Conservation (phyloP, 2,888 invertebrate species). For the Troides helena region DNA sequence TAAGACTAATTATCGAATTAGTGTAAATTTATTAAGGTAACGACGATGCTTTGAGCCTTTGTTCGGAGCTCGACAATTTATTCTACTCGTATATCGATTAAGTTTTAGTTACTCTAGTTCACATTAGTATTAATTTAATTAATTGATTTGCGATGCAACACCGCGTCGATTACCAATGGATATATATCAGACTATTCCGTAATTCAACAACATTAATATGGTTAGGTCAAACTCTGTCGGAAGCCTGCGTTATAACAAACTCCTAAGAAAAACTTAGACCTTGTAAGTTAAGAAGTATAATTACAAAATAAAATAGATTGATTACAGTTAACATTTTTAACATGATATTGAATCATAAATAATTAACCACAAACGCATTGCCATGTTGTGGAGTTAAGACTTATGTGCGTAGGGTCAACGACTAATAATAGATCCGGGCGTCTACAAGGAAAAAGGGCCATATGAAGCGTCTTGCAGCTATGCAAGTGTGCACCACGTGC, state of each 20-base stretch:
- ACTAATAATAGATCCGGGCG: constrained; percentile 28
- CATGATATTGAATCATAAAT: not conserved
- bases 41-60: not conserved
- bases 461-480: constrained; percentile 23
- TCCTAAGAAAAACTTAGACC: too few species aligned
- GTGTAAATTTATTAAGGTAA: constrained; percentile 20
- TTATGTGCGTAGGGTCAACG: constrained; percentile 18
- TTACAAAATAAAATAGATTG: too few species aligned
- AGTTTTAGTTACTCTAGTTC: not conserved
- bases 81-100: not conserved
- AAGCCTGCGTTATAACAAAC: too few species aligned
- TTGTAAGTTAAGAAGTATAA: too few species aligned
- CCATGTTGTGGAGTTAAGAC: not conserved
- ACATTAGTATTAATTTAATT: constrained; percentile 18
- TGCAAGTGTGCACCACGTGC: constrained; percentile 45
- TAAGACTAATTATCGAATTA: constrained; percentile 31
- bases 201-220: not conserved
- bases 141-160: constrained; percentile 22
- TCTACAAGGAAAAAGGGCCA: constrained; percentile 28
- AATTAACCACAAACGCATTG: not conserved
- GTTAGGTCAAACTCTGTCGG: not conserved
- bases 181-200: constrained; percentile 20
- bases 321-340: too few species aligned
- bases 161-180: constrained; percentile 12
- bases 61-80: not conserved